Percentiles rank a stretch among this genome's conserved stretches.
phyloP scores from a whole-genome alignment of 2,113 vertebrate genomes.

The Brachyhypopomus gauderio region DNA sequence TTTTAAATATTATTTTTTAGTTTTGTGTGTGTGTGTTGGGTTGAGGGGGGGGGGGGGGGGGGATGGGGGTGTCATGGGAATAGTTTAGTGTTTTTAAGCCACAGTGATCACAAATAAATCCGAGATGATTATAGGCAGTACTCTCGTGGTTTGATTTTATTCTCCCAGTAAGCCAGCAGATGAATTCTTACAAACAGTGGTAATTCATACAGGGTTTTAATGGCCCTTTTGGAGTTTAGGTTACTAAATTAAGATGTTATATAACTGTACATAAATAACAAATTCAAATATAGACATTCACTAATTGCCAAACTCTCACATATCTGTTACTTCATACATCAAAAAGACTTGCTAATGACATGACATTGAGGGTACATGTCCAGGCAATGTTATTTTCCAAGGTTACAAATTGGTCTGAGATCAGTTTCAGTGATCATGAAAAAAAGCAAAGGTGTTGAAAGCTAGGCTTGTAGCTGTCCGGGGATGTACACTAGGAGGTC shows the following conservation, averaged over 20 bases:
- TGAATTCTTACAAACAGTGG: background rate
- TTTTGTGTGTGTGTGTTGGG: background rate
- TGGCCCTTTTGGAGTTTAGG: too few species aligned
- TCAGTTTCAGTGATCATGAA: background rate
- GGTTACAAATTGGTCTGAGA: background rate
- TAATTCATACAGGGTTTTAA: background rate
- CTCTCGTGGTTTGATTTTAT: background rate
- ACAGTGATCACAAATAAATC: background rate
- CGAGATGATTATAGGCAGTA: background rate
- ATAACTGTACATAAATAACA: too few species aligned
- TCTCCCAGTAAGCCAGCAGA: too few species aligned
- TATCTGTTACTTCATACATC: background rate
- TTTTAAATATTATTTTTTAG: background rate
- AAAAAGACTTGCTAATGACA: background rate
- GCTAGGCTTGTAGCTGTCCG: background rate
- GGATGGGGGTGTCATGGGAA: too few species aligned
- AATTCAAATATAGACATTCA: background rate
- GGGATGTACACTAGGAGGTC: background rate
- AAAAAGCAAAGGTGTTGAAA: background rate
- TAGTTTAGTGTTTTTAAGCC: background rate
- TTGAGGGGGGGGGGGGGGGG: too few species aligned
- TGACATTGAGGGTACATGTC: background rate
- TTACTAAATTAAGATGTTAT: too few species aligned
- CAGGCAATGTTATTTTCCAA: background rate
- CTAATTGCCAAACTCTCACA: background rate